Conservation (phyloP, 2,113 vertebrate genomes). For the Percopsis transmontana region DNA sequence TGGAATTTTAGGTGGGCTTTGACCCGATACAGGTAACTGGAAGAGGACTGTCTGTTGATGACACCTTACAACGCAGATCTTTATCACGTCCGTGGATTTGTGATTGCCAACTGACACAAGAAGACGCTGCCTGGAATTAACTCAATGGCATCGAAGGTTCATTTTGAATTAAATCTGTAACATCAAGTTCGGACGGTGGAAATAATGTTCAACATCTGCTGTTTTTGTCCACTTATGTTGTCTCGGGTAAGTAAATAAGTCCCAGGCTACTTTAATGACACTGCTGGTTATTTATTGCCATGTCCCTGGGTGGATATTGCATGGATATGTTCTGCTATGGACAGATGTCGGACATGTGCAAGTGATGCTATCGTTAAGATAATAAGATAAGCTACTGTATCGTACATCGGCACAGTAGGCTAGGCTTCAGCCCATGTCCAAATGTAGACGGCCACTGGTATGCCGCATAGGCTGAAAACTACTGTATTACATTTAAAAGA, state of each 20-base stretch:
- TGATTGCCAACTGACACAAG: slow-evolving; percentile 13
- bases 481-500: slow-evolving; percentile 12
- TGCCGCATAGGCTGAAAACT: slow-evolving; percentile 17
- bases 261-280: slow-evolving; percentile 27
- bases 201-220: slow-evolving; percentile 49
- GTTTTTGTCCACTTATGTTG: slow-evolving; percentile 48
- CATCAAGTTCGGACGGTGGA: slow-evolving; percentile 28
- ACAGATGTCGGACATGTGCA: not conserved
- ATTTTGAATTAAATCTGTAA: slow-evolving; percentile 34
- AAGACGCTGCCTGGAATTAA: slow-evolving; percentile 33
- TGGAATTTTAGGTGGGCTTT: slow-evolving; percentile 67
- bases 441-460: not conserved
- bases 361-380: not conserved
- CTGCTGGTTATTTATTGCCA: slow-evolving; percentile 38
- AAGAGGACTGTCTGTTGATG: slow-evolving; percentile 34
- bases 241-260: slow-evolving; percentile 62
- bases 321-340: not conserved
- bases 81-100: slow-evolving; percentile 50
- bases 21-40: slow-evolving; percentile 59
- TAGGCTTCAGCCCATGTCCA: not conserved
- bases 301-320: slow-evolving; percentile 25
- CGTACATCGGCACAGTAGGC: not conserved
- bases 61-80: slow-evolving; percentile 53
- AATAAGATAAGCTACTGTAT: not conserved
- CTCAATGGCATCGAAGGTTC: slow-evolving; percentile 21